Conservation (phyloP, 2,797 vertebrate genomes). For the Chaetophractus vellerosus region DNA sequence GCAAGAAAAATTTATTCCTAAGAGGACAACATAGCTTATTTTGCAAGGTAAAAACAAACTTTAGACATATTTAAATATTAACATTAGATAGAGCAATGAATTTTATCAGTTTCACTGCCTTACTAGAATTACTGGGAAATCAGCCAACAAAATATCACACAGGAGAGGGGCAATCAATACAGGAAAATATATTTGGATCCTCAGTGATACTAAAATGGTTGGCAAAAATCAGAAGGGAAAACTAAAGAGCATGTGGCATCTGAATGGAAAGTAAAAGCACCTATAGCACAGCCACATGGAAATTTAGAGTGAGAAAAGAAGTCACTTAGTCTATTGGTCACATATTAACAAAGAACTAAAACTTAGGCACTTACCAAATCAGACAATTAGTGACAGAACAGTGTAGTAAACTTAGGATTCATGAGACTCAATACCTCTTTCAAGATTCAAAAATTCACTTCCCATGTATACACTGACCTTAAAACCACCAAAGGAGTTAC, state of each 20-base stretch:
- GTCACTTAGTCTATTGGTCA: neutral
- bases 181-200: neutral
- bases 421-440: neutral
- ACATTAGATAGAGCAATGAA: neutral
- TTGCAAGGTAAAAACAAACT: constrained; percentile 58
- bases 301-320: constrained; percentile 6
- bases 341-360: constrained; percentile 23
- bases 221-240: constrained; percentile 3
- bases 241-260: neutral
- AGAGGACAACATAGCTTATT: constrained; percentile 13
- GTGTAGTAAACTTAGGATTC: neutral
- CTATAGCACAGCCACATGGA: neutral
- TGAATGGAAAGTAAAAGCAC: constrained; percentile 63
- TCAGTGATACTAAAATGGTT: constrained; percentile 31
- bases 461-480: neutral
- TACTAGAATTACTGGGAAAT: constrained; percentile 48
- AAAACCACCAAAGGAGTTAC: constrained; percentile 29
- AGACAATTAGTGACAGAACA: neutral
- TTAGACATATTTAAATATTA: constrained; percentile 1
- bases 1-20: constrained; percentile 16
- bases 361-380: constrained; percentile 5
- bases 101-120: neutral
- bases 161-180: neutral
- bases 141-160: neutral
- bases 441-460: constrained; percentile 13